phyloP scores from a whole-genome alignment of 2,888 invertebrate species.

The Agrochola circellaris region DNA sequence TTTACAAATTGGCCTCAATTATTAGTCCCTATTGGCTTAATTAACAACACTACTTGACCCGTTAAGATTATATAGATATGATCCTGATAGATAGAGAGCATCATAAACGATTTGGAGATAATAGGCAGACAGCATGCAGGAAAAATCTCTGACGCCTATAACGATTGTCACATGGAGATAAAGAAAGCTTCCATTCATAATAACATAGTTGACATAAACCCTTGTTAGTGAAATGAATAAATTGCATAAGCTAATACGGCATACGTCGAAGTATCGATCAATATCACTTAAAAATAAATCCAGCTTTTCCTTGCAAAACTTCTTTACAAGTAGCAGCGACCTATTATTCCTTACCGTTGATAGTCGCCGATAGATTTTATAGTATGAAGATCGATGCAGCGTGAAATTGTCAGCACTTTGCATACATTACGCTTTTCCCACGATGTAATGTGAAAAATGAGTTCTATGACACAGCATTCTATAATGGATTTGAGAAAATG shows the following conservation, averaged over 20 bases:
- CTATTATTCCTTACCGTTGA: constrained; percentile 59
- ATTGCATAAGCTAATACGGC: constrained; percentile 1
- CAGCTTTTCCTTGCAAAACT: constrained; percentile 48
- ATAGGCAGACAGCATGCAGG: background rate
- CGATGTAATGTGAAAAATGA: constrained; percentile 52
- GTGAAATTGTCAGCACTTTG: constrained; percentile 65
- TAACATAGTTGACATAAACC: background rate
- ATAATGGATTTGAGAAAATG: constrained; percentile 44
- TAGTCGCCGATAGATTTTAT: constrained; percentile 58
- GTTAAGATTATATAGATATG: background rate
- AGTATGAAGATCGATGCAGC: constrained; percentile 60
- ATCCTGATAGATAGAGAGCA: too few relatives aligned
- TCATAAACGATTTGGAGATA: too few relatives aligned
- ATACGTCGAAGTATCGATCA: constrained; percentile 43
- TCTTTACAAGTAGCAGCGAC: constrained; percentile 52
- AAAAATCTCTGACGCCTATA: background rate
- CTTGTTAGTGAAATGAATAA: constrained; percentile 23
- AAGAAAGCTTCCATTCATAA: background rate
- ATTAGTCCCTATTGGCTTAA: constrained; percentile 16
- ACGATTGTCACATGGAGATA: background rate
- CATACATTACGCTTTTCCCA: constrained; percentile 65
- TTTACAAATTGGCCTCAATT: constrained; percentile 40
- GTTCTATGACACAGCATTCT: constrained; percentile 55
- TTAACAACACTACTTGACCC: constrained; percentile 2
- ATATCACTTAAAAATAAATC: constrained; percentile 58